Evolutionary conservation across 2,113 vertebrate species (phyloP).

Genomic region (Cettia cetti): DNA sequence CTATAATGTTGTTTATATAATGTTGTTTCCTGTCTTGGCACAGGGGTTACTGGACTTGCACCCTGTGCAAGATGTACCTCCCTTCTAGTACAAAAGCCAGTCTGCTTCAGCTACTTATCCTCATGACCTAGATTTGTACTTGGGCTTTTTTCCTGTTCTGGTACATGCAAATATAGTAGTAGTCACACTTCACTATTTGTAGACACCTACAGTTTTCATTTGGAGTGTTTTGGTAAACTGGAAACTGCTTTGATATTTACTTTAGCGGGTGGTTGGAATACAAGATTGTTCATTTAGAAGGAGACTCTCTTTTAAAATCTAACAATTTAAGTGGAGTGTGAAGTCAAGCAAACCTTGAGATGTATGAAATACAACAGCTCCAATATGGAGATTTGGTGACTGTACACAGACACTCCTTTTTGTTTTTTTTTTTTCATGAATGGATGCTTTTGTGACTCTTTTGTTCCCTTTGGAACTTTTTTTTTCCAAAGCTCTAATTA

Average conservation of each 20-base stretch:
- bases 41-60: neutral
- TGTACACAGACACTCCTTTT: neutral
- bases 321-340: neutral
- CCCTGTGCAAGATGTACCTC: neutral
- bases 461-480: neutral
- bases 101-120: neutral
- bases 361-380: neutral
- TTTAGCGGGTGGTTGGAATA: neutral
- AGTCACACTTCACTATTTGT: neutral
- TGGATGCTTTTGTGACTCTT: neutral
- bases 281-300: neutral
- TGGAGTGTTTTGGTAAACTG: neutral
- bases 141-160: neutral
- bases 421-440: neutral
- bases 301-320: neutral
- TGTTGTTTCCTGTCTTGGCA: neutral
- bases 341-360: neutral
- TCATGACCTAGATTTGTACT: neutral
- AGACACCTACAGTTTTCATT: neutral
- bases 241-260: neutral
- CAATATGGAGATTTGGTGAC: neutral
- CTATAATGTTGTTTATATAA: neutral
- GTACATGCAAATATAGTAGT: neutral
- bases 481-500: neutral
- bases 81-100: neutral